These are phyloP conservation scores for Daboia siamensis DNA, from an alignment of 2,113 vertebrate genomes.

Conservation along the genomic window DNA sequence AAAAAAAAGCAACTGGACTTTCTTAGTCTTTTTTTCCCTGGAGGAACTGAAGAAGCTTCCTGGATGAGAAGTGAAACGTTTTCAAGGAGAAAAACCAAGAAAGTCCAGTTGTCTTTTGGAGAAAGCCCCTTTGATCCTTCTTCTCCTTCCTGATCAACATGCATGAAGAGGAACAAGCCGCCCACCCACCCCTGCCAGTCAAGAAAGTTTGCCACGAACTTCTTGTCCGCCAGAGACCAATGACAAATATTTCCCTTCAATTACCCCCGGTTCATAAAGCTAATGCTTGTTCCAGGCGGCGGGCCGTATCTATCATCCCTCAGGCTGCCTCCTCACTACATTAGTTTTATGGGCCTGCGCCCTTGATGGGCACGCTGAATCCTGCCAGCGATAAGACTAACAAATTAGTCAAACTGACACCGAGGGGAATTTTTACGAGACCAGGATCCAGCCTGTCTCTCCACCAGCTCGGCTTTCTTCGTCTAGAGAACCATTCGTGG, in stretches of 20 bases:
- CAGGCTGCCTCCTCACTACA: conserved; percentile 62
- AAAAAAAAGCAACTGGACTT: neutral
- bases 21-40: neutral
- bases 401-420: conserved; percentile 81
- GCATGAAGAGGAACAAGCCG: neutral
- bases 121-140: neutral
- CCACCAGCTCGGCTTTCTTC: neutral
- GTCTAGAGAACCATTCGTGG: neutral
- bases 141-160: neutral
- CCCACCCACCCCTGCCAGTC: neutral
- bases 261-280: conserved; percentile 72
- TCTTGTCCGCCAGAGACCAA: conserved; percentile 53
- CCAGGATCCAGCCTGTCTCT: neutral
- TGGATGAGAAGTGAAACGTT: neutral
- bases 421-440: conserved; percentile 39
- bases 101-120: neutral
- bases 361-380: conserved; percentile 61
- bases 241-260: conserved; percentile 68
- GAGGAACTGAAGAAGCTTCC: neutral
- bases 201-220: neutral
- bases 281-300: conserved; percentile 63
- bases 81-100: neutral
- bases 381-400: conserved; percentile 75
- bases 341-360: conserved; percentile 70
- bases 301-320: conserved; percentile 70